Evolutionary conservation across 2,797 vertebrate species (phyloP).

Genomic region (Pipistrellus pipistrellus): DNA sequence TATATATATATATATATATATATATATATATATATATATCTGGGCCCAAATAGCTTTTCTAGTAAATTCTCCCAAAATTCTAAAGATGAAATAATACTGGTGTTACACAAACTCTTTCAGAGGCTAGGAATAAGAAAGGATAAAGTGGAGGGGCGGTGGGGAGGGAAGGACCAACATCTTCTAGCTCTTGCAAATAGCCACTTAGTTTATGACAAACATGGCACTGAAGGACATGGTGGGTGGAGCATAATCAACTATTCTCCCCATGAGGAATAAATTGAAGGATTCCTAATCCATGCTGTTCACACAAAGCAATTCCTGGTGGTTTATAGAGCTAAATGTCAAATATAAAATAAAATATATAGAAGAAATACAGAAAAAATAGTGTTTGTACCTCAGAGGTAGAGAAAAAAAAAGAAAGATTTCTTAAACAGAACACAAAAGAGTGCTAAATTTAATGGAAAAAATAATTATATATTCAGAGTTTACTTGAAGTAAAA

Average conservation of each 20-base stretch:
- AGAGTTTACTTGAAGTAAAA: neutral
- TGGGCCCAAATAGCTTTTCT: neutral
- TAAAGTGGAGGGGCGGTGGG: fast-evolving
- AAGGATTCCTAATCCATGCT: neutral
- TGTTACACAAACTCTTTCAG: neutral
- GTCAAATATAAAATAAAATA: neutral
- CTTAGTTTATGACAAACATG: neutral
- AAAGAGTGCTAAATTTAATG: neutral
- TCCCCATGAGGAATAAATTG: neutral
- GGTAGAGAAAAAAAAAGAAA: neutral
- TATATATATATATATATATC: too few relatives aligned
- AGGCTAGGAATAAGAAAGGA: neutral
- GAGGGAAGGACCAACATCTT: neutral
- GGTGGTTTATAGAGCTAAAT: neutral
- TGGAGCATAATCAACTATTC: neutral
- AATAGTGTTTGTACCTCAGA: neutral
- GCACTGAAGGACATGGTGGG: too few relatives aligned
- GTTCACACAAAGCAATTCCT: neutral
- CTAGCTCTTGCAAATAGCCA: neutral
- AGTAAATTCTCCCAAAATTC: neutral
- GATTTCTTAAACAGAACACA: neutral
- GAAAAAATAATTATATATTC: neutral
- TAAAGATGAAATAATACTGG: neutral
- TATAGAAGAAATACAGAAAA: neutral
- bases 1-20: too few relatives aligned